These are phyloP conservation scores for Ladona fulva DNA, from an alignment of 1,140 invertebrate species.

Conservation along the genomic window DNA sequence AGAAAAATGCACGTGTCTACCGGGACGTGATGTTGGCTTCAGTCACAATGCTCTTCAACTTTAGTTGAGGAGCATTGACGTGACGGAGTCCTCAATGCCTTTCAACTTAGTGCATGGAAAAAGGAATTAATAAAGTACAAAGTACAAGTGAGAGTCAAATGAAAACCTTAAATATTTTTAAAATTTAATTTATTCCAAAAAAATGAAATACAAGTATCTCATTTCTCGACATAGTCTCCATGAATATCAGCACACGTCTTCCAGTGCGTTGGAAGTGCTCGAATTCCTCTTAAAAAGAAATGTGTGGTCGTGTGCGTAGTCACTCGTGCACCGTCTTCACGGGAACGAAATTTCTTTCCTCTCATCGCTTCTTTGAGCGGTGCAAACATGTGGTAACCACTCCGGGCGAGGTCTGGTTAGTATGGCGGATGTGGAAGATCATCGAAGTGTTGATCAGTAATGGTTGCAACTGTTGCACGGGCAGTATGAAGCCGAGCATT, in stretches of 20 bases:
- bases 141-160: not conserved
- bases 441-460: conserved; percentile 7
- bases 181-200: not conserved
- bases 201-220: not conserved
- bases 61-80: no score
- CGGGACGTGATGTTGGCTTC: no score
- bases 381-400: conserved; percentile 11
- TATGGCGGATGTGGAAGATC: conserved; percentile 10
- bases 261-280: no score
- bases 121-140: not conserved
- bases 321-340: conserved; percentile 18
- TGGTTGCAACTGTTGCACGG: no score
- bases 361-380: not conserved
- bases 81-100: no score
- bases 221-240: no score
- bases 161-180: not conserved
- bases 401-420: conserved; percentile 5
- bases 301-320: not conserved
- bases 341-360: conserved; percentile 6
- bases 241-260: no score
- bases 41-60: no score
- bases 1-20: no score
- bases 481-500: no score
- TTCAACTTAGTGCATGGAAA: no score
- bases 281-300: no score